Evolutionary conservation across 2,888 invertebrate genomes (phyloP).

Genomic region (Cephus rjabovi): DNA sequence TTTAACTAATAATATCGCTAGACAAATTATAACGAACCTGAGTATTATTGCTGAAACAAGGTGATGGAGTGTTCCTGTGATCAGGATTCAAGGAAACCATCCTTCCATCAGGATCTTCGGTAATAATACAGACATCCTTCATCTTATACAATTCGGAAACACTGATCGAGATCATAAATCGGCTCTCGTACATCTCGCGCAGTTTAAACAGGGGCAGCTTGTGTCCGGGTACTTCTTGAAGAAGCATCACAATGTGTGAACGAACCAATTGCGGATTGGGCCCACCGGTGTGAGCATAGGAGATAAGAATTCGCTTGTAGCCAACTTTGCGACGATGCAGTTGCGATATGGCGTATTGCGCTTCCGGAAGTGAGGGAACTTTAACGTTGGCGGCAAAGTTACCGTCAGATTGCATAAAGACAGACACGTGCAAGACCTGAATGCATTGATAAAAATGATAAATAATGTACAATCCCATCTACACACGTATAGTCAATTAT

Average conservation of each 20-base stretch:
- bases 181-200: slow-evolving; percentile 84
- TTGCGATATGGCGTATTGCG: slow-evolving; percentile 82
- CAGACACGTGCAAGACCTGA: slow-evolving; percentile 73
- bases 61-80: slow-evolving; percentile 71
- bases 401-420: slow-evolving; percentile 75
- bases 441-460: slow-evolving; percentile 19
- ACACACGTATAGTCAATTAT: not conserved
- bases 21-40: slow-evolving; percentile 40
- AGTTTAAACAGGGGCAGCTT: slow-evolving; percentile 84
- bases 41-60: slow-evolving; percentile 58
- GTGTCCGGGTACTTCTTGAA: slow-evolving; percentile 81
- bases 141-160: slow-evolving; percentile 80
- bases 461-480: not conserved
- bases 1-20: not conserved
- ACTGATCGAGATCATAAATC: slow-evolving; percentile 81
- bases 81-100: slow-evolving; percentile 78
- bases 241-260: slow-evolving; percentile 78
- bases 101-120: slow-evolving; percentile 77
- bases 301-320: slow-evolving; percentile 82
- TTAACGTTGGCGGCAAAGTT: slow-evolving; percentile 78
- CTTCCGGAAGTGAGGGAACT: slow-evolving; percentile 78
- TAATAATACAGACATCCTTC: slow-evolving; percentile 82
- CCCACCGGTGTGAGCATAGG: slow-evolving; percentile 75
- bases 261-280: slow-evolving; percentile 75
- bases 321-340: slow-evolving; percentile 86